Base-by-base conservation (phyloP, 2,113 vertebrate genomes). In the Lepidothrix coronata region DNA sequence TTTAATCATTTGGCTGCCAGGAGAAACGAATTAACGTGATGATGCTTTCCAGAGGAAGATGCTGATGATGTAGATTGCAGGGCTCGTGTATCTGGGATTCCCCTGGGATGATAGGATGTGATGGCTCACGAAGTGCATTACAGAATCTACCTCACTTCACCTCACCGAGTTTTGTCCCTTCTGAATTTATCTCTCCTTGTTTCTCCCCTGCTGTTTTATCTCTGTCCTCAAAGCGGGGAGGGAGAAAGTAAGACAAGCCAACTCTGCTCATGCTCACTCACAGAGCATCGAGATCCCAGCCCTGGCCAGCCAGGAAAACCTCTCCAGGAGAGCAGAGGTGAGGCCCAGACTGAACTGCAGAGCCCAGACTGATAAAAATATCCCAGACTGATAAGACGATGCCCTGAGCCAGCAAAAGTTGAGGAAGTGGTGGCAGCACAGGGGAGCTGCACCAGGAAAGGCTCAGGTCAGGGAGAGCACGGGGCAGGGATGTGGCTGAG, bases 21-120 rank as follows among this genome's bases (percentile, higher is more conserved):
- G 65, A 93, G 71, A 94, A 94, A 88, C 46, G 63, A 78, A 85
- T 93, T 73, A 83, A 35, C 0, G 2, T 75, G 80, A 55, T 81
- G 90, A 91, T 87, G 92, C 72, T 89, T 93, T 96, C 85, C 92
- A 94, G 80, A 78, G 76, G 92, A 95, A 96, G 92, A 91, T 11
- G 67, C 80, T 73, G 71, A 75, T 95, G 71, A 89, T 93, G 59
- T 86, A 46, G 46, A 85, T 95, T 90, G 58, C 63, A 85, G 65
- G 51, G 75, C 43, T 85, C 65, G 65, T 65, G 80, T 54, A 55
- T 72, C 84, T 84, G 79, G 48, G 41, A 84, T 67, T 89, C 90
- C 44, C 66, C 35, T 74, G 80, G 85, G 83, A 77, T 41, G 66
- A 52, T 31, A 75, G 91, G 66, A 97, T 88, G 61, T 72, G 61